These are phyloP conservation scores for Progne subis DNA, from an alignment of 2,113 vertebrate genomes.

Conservation along the genomic window DNA sequence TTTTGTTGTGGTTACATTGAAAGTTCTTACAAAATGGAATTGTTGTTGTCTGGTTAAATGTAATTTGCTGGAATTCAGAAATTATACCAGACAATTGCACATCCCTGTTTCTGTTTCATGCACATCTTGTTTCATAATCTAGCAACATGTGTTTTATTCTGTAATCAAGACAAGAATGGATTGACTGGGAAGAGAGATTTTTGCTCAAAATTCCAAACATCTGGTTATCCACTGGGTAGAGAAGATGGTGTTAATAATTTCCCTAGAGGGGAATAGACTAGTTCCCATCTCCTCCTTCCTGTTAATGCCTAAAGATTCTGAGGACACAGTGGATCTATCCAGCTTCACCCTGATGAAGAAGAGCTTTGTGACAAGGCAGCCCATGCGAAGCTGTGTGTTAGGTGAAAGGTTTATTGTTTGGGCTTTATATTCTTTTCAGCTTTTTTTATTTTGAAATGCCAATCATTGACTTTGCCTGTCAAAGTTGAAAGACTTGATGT, in stretches of 20 bases:
- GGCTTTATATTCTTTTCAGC: neutral
- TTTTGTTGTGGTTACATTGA: constrained; percentile 19
- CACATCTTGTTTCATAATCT: neutral
- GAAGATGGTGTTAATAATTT: neutral
- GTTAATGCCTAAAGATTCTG: neutral
- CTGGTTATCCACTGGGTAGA: neutral
- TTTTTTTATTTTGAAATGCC: neutral
- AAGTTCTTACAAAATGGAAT: neutral
- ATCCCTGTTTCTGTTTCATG: neutral
- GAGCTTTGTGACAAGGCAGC: neutral
- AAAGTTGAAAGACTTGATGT: neutral
- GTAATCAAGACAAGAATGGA: neutral
- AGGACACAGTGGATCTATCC: neutral
- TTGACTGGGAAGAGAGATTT: neutral
- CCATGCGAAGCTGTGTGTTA: neutral
- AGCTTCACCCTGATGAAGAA: neutral
- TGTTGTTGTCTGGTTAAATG: neutral
- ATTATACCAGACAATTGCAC: neutral
- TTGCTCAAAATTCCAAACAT: neutral
- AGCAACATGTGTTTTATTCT: neutral
- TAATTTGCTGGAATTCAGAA: constrained; percentile 6
- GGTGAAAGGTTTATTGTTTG: neutral
- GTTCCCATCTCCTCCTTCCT: neutral
- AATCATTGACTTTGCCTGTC: neutral
- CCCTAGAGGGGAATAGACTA: neutral